phyloP scores from a whole-genome alignment of 2,113 vertebrate genomes.

The Pomatorhinus ruficollis region DNA sequence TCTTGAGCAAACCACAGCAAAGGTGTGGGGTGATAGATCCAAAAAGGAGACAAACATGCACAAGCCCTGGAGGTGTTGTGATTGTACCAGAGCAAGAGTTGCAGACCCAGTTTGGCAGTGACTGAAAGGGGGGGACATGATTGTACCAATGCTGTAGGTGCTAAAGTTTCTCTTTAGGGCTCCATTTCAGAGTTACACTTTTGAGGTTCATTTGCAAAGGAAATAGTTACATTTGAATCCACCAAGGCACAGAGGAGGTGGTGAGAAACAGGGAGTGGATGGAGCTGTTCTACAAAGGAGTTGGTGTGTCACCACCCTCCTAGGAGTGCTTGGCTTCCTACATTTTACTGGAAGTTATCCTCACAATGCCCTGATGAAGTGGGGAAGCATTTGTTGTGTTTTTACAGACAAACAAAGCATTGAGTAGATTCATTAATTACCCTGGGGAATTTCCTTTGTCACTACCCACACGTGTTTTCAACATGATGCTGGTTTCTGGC shows the following conservation, averaged over 20 bases:
- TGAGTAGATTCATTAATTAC: constrained; percentile 31
- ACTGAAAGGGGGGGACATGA: not conserved
- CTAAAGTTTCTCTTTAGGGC: not conserved
- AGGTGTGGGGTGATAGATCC: not conserved
- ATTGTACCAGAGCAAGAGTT: not conserved
- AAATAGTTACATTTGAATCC: not conserved
- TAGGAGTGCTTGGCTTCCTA: not conserved
- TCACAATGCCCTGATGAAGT: not conserved
- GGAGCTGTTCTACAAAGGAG: not conserved
- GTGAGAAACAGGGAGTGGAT: not conserved
- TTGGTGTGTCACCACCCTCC: not conserved
- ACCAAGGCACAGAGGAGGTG: not conserved
- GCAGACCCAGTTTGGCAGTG: not conserved
- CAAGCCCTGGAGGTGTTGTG: not conserved
- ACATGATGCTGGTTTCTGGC: constrained; percentile 24
- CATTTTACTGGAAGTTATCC: constrained; percentile 31
- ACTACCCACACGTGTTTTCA: constrained; percentile 44
- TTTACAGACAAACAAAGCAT: constrained; percentile 43
- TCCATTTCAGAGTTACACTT: not conserved
- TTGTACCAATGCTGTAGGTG: not conserved
- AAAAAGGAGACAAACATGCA: not conserved
- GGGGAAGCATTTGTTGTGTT: constrained; percentile 28
- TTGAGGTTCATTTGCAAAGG: not conserved
- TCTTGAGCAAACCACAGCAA: not conserved
- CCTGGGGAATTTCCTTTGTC: constrained; percentile 55